Evolutionary conservation across 2,888 invertebrate species (phyloP).

Genomic region (Lysandra bellargus): DNA sequence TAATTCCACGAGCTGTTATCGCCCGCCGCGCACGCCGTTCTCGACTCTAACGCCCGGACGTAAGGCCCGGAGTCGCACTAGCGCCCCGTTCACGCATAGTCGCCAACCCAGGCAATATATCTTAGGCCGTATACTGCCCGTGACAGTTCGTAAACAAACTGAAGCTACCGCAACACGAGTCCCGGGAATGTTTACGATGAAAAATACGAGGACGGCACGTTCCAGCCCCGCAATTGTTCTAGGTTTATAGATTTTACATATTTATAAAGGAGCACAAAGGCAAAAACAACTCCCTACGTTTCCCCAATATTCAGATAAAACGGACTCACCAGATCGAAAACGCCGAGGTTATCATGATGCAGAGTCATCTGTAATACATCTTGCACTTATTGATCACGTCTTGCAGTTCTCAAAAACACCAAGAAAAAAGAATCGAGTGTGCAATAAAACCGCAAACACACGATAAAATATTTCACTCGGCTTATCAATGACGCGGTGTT

Average conservation of each 20-base stretch:
- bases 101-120: conserved; percentile 81
- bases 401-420: conserved; percentile 78
- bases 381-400: conserved; percentile 80
- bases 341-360: conserved; percentile 59
- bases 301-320: conserved; percentile 23
- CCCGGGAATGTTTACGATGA: conserved; percentile 47
- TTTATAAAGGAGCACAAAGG: conserved; percentile 35
- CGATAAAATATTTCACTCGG: conserved; percentile 60
- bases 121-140: conserved; percentile 81
- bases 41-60: conserved; percentile 41
- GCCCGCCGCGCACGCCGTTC: conserved; percentile 45
- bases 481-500: conserved; percentile 50
- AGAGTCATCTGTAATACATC: conserved; percentile 78
- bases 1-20: conserved; percentile 80
- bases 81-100: conserved; percentile 71
- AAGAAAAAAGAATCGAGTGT: conserved; percentile 75
- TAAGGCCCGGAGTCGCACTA: conserved; percentile 55
- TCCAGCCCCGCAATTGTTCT: background rate
- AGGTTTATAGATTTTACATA: conserved; percentile 29
- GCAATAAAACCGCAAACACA: conserved; percentile 65
- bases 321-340: conserved; percentile 69
- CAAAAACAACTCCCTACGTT: conserved; percentile 28
- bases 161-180: conserved; percentile 78
- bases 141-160: conserved; percentile 82
- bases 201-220: background rate